These are phyloP conservation scores for Onychomys leucogaster DNA, from an alignment of 2,797 vertebrate genomes.

Conservation along the genomic window DNA sequence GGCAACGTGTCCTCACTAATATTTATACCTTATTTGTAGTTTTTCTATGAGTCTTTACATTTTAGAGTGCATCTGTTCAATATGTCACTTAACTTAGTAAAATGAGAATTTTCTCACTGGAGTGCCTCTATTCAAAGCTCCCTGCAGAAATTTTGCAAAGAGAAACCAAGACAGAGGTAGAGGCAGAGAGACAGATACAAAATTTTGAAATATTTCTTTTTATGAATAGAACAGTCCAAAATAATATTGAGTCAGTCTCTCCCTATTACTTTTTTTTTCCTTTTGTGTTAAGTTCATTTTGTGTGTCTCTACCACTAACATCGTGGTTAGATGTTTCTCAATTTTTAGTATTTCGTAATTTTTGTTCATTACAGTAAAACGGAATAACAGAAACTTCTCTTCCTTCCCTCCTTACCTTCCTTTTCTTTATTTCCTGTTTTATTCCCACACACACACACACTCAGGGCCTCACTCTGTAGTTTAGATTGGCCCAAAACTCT, in stretches of 20 bases:
- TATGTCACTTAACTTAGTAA: neutral
- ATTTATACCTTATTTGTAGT: neutral
- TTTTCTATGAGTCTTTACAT: neutral
- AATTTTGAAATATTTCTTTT: neutral
- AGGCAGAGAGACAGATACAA: neutral
- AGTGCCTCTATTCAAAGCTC: neutral
- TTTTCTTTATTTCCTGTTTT: neutral
- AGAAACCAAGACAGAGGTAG: neutral
- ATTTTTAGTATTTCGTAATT: neutral
- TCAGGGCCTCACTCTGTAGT: neutral
- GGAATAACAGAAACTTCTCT: neutral
- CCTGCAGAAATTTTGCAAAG: neutral
- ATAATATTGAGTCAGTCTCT: neutral
- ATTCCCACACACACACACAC: too few relatives aligned
- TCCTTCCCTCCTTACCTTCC: neutral
- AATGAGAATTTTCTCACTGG: neutral
- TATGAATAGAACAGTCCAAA: neutral
- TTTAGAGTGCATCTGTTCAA: neutral
- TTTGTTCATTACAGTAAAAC: neutral
- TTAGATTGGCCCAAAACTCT: neutral
- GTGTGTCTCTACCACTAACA: neutral
- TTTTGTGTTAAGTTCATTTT: constrained; percentile 1
- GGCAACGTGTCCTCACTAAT: neutral
- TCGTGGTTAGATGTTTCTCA: neutral
- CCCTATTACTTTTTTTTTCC: neutral